Evolutionary conservation across 2,797 vertebrate species (phyloP).

Genomic region (Ctenopoma multispine): DNA sequence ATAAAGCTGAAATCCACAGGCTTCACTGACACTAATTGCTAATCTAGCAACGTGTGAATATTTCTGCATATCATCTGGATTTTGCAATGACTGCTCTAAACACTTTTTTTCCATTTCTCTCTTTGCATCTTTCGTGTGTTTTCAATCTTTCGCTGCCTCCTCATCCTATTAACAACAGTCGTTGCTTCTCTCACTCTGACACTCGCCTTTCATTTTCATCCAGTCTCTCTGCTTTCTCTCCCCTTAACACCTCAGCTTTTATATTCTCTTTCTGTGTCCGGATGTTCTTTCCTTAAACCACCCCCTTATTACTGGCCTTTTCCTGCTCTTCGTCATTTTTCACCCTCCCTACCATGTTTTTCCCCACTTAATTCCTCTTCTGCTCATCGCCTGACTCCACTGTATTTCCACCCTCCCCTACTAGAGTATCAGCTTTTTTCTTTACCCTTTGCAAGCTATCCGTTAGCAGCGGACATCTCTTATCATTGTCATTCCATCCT

Average conservation of each 20-base stretch:
- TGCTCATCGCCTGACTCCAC: conserved; percentile 4
- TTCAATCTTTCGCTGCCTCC: conserved; percentile 42
- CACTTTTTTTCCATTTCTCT: conserved; percentile 26
- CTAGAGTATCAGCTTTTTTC: conserved; percentile 13
- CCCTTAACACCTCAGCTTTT: conserved; percentile 53
- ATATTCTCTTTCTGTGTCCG: conserved; percentile 26
- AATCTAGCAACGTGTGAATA: conserved; percentile 57
- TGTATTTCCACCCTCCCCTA: conserved; percentile 11
- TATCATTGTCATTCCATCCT: conserved; percentile 37
- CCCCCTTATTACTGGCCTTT: conserved; percentile 1
- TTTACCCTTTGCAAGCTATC: conserved; percentile 25
- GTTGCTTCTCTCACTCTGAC: conserved; percentile 37
- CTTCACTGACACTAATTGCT: conserved; percentile 61
- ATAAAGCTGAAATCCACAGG: conserved; percentile 53
- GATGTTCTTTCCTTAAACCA: not conserved
- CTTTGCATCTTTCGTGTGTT: conserved; percentile 31
- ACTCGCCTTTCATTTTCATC: conserved; percentile 60
- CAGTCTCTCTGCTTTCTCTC: conserved; percentile 52
- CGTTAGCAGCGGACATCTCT: conserved; percentile 38
- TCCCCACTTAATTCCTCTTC: conserved; percentile 4
- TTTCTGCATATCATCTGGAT: conserved; percentile 57
- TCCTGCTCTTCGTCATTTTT: conserved; percentile 7
- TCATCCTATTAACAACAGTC: conserved; percentile 58
- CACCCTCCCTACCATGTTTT: conserved; percentile 5
- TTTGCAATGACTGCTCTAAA: conserved; percentile 57